Base-by-base conservation (phyloP, 2,797 vertebrate genomes). In the Clarias fuscus region DNA sequence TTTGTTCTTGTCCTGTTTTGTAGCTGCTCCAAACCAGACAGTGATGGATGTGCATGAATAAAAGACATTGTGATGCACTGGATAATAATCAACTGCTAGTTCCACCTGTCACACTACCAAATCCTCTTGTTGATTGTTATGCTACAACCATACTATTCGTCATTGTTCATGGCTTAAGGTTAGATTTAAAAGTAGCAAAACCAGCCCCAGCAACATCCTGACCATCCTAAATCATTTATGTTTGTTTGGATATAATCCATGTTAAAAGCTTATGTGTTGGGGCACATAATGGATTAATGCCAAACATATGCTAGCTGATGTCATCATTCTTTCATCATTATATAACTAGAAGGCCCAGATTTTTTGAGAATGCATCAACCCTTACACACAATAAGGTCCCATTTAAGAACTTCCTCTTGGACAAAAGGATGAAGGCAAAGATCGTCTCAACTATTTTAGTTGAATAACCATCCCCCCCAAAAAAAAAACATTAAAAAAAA, bases 271-370 rank as follows among this genome's bases (percentile, higher is more conserved):
- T 6, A 62, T 8, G 22, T 40, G 22, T 18, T 67, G n/a, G 83
- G 83, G 84, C 68, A n/a, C n/a, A 85, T 78, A 87, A 64, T 87
- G 84, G 40, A 7, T 20, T 27, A 79, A 78, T 53, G 71, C 59
- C 15, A 82, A 17, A n/a, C 6, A 1, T 27, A 59, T 72, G 30
- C 53, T 22, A 37, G 18, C 30, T 61, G 20, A 84, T 75, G 27
- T 18, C 20, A 62, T 76, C 27, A 61, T 82, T 65, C 43, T 82
- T 84, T 78, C 18, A 30, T 86, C 14, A 27, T 1, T 24, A 67
- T 70, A 40, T 87, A 68, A 84, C 40, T 27, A 59, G 62, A 77
- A 80, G 67, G 83, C 65, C 72, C 72, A 37, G 48, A 80, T 37
- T 61, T 53, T 77, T 33, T 27, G 27, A 84, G 24, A 8, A 14